These are phyloP conservation scores for Apteryx owenii DNA, from an alignment of 2,113 vertebrate species.

Conservation along the genomic window DNA sequence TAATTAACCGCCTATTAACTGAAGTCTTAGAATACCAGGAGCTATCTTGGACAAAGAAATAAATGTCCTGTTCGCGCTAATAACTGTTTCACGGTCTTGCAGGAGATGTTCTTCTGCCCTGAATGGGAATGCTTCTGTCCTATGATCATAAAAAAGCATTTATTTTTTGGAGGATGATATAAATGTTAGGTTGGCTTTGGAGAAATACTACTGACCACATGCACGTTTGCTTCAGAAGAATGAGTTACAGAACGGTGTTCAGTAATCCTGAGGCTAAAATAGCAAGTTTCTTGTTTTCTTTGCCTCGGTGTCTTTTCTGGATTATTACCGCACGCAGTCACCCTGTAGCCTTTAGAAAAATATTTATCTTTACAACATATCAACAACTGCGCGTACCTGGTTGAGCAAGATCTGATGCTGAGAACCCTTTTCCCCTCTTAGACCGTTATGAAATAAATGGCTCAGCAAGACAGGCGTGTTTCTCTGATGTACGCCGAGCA, in stretches of 20 bases:
- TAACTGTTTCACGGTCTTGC: not conserved
- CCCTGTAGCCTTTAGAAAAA: not conserved
- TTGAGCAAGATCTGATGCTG: not conserved
- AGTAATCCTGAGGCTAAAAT: not conserved
- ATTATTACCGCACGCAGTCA: not conserved
- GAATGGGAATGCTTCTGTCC: rapidly evolving
- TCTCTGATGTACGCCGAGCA: not conserved
- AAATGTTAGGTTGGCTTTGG: not conserved
- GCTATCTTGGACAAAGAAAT: not conserved
- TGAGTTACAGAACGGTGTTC: not conserved
- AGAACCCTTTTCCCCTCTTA: not conserved
- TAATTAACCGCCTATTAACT: not conserved
- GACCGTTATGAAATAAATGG: not conserved
- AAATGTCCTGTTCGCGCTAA: not conserved
- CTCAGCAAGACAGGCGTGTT: not conserved
- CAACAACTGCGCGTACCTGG: not conserved
- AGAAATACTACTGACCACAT: not conserved
- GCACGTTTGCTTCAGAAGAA: not conserved
- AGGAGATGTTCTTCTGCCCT: not conserved
- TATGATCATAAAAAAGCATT: not conserved
- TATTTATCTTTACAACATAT: not conserved
- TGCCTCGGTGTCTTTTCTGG: not conserved
- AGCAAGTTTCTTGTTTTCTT: not conserved
- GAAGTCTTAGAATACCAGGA: not conserved
- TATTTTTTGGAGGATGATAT: not conserved